These are phyloP conservation scores for Helicoverpa assulta DNA, from an alignment of 2,888 invertebrate species.

Conservation along the genomic window DNA sequence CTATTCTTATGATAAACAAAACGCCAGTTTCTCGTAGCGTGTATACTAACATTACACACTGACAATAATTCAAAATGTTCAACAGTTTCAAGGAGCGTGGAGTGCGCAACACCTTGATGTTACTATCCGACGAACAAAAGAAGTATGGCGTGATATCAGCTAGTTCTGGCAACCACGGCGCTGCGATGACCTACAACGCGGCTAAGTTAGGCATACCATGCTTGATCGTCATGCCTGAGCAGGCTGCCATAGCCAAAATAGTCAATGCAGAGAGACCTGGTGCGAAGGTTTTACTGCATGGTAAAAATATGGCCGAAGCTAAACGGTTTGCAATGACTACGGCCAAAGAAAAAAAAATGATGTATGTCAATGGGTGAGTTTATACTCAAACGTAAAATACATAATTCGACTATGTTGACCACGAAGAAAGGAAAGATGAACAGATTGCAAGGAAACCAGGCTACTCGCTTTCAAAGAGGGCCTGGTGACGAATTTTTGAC, in stretches of 20 bases:
- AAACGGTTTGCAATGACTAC: conserved; percentile 93
- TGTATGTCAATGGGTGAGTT: conserved; percentile 96
- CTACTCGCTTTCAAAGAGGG: too few species aligned
- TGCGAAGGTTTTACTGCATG: conserved; percentile 90
- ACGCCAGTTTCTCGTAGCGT: too few species aligned
- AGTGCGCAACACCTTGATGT: conserved; percentile 94
- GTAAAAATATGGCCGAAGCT: conserved; percentile 94
- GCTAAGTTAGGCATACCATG: conserved; percentile 92
- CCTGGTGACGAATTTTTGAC: too few species aligned
- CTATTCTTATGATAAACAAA: too few species aligned
- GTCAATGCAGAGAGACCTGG: conserved; percentile 71
- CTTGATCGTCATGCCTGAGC: conserved; percentile 97
- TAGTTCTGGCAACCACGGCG: conserved; percentile 97
- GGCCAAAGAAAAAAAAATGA: conserved; percentile 92
- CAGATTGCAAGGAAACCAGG: too few species aligned
- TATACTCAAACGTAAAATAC: not conserved
- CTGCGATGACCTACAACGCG: conserved; percentile 94
- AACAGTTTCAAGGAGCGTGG: conserved; percentile 98
- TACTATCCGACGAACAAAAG: conserved; percentile 93
- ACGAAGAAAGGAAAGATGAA: too few species aligned
- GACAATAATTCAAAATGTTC: conserved; percentile 18
- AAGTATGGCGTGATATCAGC: conserved; percentile 96
- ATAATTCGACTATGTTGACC: too few species aligned
- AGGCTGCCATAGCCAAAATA: conserved; percentile 94
- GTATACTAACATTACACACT: too few species aligned